Conservation (phyloP, 2,113 vertebrate species). For the Plectropomus leopardus region DNA sequence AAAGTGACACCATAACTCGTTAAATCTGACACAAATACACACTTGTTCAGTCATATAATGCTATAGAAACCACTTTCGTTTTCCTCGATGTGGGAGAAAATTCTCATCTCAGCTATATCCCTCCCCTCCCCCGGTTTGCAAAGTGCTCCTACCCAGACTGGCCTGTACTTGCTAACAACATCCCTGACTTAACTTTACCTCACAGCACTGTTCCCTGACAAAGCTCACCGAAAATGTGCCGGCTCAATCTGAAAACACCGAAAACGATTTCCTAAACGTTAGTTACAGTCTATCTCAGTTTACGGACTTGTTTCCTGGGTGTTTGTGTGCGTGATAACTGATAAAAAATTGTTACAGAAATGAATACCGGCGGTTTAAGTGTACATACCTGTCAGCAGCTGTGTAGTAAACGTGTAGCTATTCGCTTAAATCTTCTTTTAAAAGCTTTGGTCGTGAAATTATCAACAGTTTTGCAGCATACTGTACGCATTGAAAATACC, state of each 20-base stretch:
- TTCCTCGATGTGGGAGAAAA: constrained; percentile 73
- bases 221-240: constrained; percentile 45
- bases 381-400: constrained; percentile 83
- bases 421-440: constrained; percentile 66
- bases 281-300: constrained; percentile 53
- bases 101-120: constrained; percentile 70
- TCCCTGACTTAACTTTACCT: constrained; percentile 64
- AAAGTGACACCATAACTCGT: constrained; percentile 28
- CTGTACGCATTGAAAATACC: constrained; percentile 89
- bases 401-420: constrained; percentile 61
- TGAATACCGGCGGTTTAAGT: constrained; percentile 3
- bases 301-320: constrained; percentile 83
- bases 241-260: constrained; percentile 1
- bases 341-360: constrained; percentile 31
- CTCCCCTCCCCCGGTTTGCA: constrained; percentile 80
- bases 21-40: constrained; percentile 56
- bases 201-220: constrained; percentile 23
- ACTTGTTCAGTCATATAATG: constrained; percentile 73
- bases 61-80: constrained; percentile 82
- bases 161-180: constrained; percentile 82
- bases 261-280: constrained; percentile 20
- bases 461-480: constrained; percentile 85
- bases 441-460: constrained; percentile 62
- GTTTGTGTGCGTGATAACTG: constrained; percentile 74
- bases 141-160: constrained; percentile 84